Conservation (phyloP, 1,140 invertebrate genomes). For the Marisa cornuarietis region DNA sequence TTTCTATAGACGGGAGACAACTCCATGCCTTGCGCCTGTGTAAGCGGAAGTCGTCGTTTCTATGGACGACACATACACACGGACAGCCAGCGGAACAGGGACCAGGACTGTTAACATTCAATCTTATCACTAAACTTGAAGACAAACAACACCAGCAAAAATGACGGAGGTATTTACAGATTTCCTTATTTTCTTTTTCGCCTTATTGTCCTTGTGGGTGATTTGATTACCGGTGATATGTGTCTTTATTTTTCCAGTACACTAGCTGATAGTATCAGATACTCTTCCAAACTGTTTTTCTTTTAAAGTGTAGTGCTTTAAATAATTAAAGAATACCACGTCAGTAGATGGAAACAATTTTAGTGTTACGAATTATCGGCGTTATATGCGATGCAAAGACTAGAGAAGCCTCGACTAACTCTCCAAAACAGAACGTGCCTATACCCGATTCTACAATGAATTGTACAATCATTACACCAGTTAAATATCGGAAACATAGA, state of each 20-base stretch:
- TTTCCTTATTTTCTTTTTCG: neutral
- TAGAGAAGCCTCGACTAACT: too few relatives aligned
- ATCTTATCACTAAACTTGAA: neutral
- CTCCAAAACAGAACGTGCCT: too few relatives aligned
- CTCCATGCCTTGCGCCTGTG: neutral
- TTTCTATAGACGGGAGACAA: neutral
- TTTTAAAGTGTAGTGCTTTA: too few relatives aligned
- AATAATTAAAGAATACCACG: neutral
- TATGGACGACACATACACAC: neutral
- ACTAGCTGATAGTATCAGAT: too few relatives aligned
- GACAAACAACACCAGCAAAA: neutral
- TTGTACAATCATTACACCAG: too few relatives aligned
- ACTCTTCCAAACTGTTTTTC: too few relatives aligned
- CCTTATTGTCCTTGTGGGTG: neutral
- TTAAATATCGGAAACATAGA: too few relatives aligned
- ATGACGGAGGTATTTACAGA: slow-evolving; percentile 17
- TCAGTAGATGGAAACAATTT: neutral
- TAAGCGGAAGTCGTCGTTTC: slow-evolving; percentile 12
- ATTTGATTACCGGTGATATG: too few relatives aligned
- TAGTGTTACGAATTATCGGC: too few relatives aligned
- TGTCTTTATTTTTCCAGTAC: too few relatives aligned
- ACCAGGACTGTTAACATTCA: neutral
- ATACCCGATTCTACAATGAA: too few relatives aligned
- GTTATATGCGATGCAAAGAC: too few relatives aligned
- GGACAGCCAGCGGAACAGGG: neutral